phyloP scores from a whole-genome alignment of 2,797 vertebrate genomes.

The Lutjanus argentimaculatus region DNA sequence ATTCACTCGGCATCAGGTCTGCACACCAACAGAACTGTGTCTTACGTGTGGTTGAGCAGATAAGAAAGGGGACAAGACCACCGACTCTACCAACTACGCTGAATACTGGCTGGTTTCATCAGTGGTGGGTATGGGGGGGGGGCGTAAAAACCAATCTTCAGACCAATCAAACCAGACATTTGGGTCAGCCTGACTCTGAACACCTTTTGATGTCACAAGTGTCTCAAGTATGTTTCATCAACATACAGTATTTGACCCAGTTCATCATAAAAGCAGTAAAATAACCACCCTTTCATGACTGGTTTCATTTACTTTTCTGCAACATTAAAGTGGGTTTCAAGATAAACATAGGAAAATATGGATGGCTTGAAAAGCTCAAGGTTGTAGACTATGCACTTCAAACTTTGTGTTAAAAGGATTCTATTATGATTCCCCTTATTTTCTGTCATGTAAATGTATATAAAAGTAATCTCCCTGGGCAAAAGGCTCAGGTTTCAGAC shows the following conservation, averaged over 20 bases:
- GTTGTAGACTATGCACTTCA: background rate
- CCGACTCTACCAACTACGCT: background rate
- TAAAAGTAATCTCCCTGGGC: too few relatives aligned
- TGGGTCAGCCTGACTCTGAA: background rate
- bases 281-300: background rate
- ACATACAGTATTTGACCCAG: background rate
- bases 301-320: background rate
- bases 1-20: background rate
- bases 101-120: background rate
- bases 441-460: too few relatives aligned
- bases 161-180: fast-evolving
- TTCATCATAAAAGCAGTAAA: too few relatives aligned
- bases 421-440: too few relatives aligned
- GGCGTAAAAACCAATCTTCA: background rate
- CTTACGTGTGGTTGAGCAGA: background rate
- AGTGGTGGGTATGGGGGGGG: background rate
- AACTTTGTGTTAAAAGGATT: too few relatives aligned
- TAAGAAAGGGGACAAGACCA: background rate
- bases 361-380: background rate
- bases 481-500: too few relatives aligned
- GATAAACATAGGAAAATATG: too few relatives aligned
- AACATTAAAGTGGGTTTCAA: background rate
- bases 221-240: background rate
- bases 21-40: background rate
- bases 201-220: background rate